Evolutionary conservation across 2,113 vertebrate species (phyloP), one percentile per base, ranked within the genome.

Genomic region (Eulacestoma nigropectus): DNA sequence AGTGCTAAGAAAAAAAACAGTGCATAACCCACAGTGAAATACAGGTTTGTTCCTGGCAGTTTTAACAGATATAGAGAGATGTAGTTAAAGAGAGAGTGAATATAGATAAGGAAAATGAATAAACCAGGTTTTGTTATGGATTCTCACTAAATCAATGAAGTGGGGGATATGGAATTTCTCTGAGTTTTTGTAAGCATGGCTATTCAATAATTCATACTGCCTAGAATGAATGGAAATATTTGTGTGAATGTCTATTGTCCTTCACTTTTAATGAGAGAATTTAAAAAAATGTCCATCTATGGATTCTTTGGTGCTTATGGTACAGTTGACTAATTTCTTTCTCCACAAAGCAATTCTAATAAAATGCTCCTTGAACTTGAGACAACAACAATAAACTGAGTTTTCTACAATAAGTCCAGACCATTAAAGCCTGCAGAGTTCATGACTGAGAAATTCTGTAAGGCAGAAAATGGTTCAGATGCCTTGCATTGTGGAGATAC

Each of bases 271-370:
- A 65, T 44, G 23, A 67, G 5, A 65, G 13, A 70, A 49, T 81
- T 84, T 52, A 4, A 3, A 4, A 41, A 57, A 46, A 30, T 25
- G 2, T 35, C 57, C 4, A 7, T 23, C 15, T 65, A 9, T 68
- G 55, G 11, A 70, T 18, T 41, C 13, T 57, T 37, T 2, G 3
- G 32, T 70, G 6, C 25, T 82, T 68, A n/a, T 0, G 0, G 35
- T 39, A 39, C 9, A 72, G 10, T 16, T 50, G 9, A 76, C 68
- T 10, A 33, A n/a, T 64, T 86, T 72, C 2, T 81, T 87, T 73
- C 35, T 91, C 13, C 19, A 59, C 35, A 68, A 87, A 84, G 47
- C 15, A 59, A 39, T 72, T 74, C 57, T 52, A 52, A 32, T 44
- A 41, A 84, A 84, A 81, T 56, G 7, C 8, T 59, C 13, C 5